Base-by-base conservation (phyloP, 2,113 vertebrate genomes). In the Hepsetus odoe region DNA sequence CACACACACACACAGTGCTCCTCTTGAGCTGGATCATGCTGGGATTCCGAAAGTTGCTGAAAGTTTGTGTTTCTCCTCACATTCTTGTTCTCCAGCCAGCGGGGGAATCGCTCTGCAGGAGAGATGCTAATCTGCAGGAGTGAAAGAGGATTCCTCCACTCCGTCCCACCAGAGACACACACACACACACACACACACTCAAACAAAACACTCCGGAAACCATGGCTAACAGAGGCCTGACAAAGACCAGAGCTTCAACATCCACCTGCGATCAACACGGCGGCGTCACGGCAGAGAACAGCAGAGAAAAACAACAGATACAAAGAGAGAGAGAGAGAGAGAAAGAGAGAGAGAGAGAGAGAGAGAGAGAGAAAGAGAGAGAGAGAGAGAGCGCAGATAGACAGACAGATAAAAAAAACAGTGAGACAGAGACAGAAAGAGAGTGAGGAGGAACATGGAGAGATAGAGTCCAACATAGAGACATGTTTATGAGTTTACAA, bases 71-170 rank as follows among this genome's bases (percentile, higher is more conserved):
- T 49, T 49, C 73, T 40, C 66, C 72, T 72, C 82, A 85, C 82
- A 87, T 88, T 90, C 79, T 87, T 91, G 87, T 84, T 80, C 67
- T 56, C 66, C 58, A 8, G 85, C 87, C 83, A 87, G 84, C 77
- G 82, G 86, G 84, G 81, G 82, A 90, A 88, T 70, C 78, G 81
- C 84, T 82, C 83, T 86, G 85, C 84, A 81, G 76, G 85, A 71
- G 84, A 84, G 88, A 90, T 88, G 84, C 85, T 88, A 86, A 91
- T 89, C 87, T 89, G 64, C 82, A n/a, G 12, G 24, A 68, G 61
- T 4, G 83, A 64, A 86, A 86, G 42, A 76, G 80, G 87, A 89
- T 86, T 89, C 76, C 76, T 86, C 68, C 24, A 70, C 78, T 84
- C 79, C 53, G 28, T 55, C 83, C 84, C 84, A 80, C 62, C 76